A percentile compares a stretch with the other conserved stretches of the same genome.
Conservation (phyloP, 2,888 invertebrate species). For the Agapetus fuscipes region DNA sequence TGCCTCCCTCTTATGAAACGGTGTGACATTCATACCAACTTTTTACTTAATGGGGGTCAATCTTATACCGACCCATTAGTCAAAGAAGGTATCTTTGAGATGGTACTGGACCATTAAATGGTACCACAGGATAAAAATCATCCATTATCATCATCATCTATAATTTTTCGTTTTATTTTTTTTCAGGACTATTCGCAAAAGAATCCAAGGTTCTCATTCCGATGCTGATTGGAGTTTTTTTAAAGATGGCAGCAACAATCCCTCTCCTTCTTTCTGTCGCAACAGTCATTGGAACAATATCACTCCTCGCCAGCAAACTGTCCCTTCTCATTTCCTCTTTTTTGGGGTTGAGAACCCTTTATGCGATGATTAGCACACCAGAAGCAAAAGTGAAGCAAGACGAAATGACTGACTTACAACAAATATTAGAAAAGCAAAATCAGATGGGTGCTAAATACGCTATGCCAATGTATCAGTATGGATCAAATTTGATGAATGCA, state of each 20-base stretch:
- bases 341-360: conserved; percentile 24
- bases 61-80: no score
- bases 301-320: conserved; percentile 27
- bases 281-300: conserved; percentile 26
- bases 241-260: conserved; percentile 27
- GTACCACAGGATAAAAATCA: no score
- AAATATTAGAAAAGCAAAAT: conserved; percentile 8
- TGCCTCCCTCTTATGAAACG: no score
- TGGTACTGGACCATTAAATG: no score
- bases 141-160: no score
- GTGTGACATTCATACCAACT: no score
- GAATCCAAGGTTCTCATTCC: conserved; percentile 24
- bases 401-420: conserved; percentile 9
- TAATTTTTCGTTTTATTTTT: no score
- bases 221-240: conserved; percentile 26
- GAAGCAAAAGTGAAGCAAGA: conserved; percentile 7
- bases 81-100: no score
- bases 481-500: background rate
- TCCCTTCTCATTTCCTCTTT: conserved; percentile 26
- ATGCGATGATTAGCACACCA: conserved; percentile 8
- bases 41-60: no score
- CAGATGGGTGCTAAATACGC: background rate
- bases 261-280: conserved; percentile 28
- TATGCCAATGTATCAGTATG: background rate
- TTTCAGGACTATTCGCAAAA: conserved; percentile 24